Base-by-base conservation (phyloP, 2,113 vertebrate genomes). In the Dermatemys mawii region DNA sequence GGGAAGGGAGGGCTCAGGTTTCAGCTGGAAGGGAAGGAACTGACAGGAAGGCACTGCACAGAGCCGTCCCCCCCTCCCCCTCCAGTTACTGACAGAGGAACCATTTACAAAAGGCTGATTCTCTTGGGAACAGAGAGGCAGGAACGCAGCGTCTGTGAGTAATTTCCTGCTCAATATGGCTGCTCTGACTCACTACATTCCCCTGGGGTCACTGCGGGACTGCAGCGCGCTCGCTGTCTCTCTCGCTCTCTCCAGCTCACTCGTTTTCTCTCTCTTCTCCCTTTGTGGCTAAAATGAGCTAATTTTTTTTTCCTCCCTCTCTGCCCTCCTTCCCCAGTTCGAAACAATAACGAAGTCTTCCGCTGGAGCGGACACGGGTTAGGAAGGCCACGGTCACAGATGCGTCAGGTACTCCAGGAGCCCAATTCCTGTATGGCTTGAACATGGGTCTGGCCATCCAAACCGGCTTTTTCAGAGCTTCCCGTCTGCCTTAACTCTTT, bases 81-180 rank as follows among this genome's bases (percentile, higher is more conserved):
- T n/a, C 96, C 95, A 94, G 92, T 97, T 98, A 97, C 98, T 98
- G 98, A 98, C 98, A 98, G 98, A 98, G 98, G 98, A 98, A 98
- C 98, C 98, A 98, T 98, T 98, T 98, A 98, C 98, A 98, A 98
- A 98, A 98, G 98, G 98, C 98, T 94, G 98, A 98, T 98, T 98
- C 98, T 98, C 98, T 97, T 96, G 98, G 98, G 98, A 98, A 97
- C 93, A 78, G 95, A 97, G 98, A 98, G 98, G 97, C 98, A 98
- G 97, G 98, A 98, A 98, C 98, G 98, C 97, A 98, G 98, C 97
- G 98, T 97, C 99, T 98, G 98, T 99, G 99, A 99, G 98, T 99
- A 99, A 99, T 99, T 99, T 99, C 99, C 99, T 99, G 99, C 99
- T 98, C 98, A 99, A 99, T 98, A 99, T 99, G 99, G 99, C 98